Evolutionary conservation across 2,113 vertebrate genomes (phyloP).

Genomic region (Nematolebias whitei): DNA sequence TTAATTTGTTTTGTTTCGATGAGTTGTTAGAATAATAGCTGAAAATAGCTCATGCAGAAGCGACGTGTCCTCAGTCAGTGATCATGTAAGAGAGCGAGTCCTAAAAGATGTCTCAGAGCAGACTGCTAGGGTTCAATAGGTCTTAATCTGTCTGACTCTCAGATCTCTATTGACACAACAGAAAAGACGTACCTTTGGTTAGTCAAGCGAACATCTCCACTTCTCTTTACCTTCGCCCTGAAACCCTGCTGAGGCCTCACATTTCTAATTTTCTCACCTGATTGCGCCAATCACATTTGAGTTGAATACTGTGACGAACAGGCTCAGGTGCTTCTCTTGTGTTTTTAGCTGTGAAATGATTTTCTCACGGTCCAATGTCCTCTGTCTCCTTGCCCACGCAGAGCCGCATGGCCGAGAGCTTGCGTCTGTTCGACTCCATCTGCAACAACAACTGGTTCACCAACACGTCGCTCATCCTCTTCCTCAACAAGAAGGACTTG

Average conservation of each 20-base stretch:
- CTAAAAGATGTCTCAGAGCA: constrained; percentile 18
- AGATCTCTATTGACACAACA: constrained; percentile 69
- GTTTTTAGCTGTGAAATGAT: constrained; percentile 6
- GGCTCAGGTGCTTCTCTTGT: constrained; percentile 5
- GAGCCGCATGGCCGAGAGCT: constrained; percentile 99
- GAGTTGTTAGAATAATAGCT: no score
- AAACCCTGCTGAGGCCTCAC: constrained; percentile 6
- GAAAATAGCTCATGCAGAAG: no score
- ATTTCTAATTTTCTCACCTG: constrained; percentile 8
- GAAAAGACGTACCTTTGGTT: constrained; percentile 28
- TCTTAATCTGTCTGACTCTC: constrained; percentile 40
- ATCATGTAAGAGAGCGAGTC: not conserved
- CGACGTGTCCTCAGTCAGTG: no score
- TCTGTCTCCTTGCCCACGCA: constrained; percentile 55
- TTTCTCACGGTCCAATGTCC: constrained; percentile 10
- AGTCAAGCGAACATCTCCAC: constrained; percentile 20
- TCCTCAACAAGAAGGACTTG: constrained; percentile 99
- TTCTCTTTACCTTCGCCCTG: constrained; percentile 24
- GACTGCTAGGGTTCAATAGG: constrained; percentile 53
- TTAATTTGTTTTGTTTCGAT: no score
- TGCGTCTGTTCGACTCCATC: constrained; percentile 98
- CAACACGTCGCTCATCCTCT: constrained; percentile 99
- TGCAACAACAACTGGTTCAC: constrained; percentile 99
- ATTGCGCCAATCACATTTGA: constrained; percentile 1
- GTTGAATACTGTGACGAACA: not conserved